Evolutionary conservation across 2,113 vertebrate genomes (phyloP).

Genomic region (Eudyptes chrysolophus): DNA sequence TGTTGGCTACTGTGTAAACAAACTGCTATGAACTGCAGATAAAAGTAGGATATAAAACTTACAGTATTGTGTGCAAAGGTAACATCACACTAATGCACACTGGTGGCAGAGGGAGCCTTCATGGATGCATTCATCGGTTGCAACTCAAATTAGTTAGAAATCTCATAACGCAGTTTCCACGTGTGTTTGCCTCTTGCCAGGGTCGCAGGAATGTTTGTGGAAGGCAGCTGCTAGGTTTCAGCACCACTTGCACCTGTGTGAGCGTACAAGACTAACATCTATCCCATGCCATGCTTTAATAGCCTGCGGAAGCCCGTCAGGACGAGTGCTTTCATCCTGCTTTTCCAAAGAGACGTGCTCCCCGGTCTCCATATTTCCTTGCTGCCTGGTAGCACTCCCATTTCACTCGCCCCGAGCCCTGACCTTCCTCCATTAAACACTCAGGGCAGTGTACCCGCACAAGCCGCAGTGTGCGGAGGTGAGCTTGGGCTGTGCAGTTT

Average conservation of each 20-base stretch:
- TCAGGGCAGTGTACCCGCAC: not conserved
- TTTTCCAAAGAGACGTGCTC: not conserved
- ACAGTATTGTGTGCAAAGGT: not conserved
- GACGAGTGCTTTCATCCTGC: not conserved
- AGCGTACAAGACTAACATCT: not conserved
- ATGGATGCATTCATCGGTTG: not conserved
- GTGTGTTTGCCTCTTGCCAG: not conserved
- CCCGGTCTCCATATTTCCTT: no score
- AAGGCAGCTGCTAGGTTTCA: not conserved
- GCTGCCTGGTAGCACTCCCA: not conserved
- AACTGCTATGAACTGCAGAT: not conserved
- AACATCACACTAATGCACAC: not conserved
- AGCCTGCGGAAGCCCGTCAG: not conserved
- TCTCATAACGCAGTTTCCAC: not conserved
- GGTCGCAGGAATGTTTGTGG: not conserved
- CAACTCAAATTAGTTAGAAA: not conserved
- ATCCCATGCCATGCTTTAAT: not conserved
- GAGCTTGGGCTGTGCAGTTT: not conserved
- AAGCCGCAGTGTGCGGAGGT: fast-evolving
- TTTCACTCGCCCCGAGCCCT: not conserved
- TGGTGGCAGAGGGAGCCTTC: not conserved
- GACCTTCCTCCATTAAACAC: not conserved
- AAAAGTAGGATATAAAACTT: not conserved
- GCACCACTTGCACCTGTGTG: not conserved
- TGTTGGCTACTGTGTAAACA: not conserved